phyloP scores from a whole-genome alignment of 1,140 invertebrate species.

The Zeugodacus cucurbitae region DNA sequence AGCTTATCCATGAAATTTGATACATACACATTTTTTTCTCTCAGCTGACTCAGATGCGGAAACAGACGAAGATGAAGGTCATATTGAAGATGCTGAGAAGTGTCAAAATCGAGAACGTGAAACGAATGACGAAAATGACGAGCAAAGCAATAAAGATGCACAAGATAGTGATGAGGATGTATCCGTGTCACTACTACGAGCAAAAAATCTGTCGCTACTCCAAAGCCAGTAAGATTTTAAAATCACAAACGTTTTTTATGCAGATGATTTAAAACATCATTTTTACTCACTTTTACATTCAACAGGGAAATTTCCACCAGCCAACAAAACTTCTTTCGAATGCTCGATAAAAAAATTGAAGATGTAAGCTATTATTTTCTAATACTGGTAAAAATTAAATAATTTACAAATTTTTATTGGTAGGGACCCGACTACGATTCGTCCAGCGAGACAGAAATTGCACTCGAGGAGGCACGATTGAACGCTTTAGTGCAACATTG shows the following conservation, averaged over 20 bases:
- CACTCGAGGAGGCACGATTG: conserved; percentile 70
- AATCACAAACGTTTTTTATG: background rate
- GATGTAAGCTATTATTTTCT: conserved; percentile 72
- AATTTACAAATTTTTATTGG: background rate
- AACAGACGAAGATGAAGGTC: conserved; percentile 65
- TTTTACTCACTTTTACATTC: conserved; percentile 27
- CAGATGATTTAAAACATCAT: background rate
- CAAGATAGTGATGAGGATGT: conserved; percentile 63
- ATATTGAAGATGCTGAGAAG: conserved; percentile 60
- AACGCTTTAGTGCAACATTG: conserved; percentile 72
- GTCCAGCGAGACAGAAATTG: conserved; percentile 73
- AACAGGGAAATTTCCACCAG: conserved; percentile 86
- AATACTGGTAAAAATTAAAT: background rate
- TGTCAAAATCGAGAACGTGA: conserved; percentile 61
- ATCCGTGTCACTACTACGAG: conserved; percentile 62
- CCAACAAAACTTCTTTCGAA: conserved; percentile 89
- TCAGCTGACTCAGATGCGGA: conserved; percentile 63
- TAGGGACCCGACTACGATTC: conserved; percentile 81
- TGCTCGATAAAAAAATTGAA: conserved; percentile 91
- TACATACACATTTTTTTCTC: background rate
- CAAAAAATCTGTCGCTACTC: conserved; percentile 63
- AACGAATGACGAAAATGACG: conserved; percentile 61
- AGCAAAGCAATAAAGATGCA: conserved; percentile 64
- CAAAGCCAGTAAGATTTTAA: conserved; percentile 63
- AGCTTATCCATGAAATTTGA: too few relatives aligned